phyloP scores from a whole-genome alignment of 2,113 vertebrate species.

The Otis tarda region DNA sequence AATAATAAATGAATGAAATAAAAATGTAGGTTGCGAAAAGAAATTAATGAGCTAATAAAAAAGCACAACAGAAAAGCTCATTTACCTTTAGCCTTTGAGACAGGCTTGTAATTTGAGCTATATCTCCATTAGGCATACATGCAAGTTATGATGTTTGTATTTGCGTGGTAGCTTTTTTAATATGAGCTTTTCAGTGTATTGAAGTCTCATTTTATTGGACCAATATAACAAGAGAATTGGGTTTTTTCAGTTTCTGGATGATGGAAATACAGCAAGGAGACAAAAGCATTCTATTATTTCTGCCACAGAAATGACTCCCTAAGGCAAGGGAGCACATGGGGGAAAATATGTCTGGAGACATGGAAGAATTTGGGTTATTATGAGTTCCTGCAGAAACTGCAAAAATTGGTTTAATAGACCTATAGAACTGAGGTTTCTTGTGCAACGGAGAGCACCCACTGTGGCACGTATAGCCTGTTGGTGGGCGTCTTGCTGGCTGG shows the following conservation, averaged over 20 bases:
- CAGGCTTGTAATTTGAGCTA: constrained; percentile 51
- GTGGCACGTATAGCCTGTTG: fast-evolving
- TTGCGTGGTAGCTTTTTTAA: constrained; percentile 20
- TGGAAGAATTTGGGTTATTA: neutral
- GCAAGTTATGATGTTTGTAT: neutral
- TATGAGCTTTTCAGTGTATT: neutral
- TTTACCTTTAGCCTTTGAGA: constrained; percentile 50
- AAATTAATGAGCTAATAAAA: constrained; percentile 63
- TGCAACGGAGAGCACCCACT: neutral
- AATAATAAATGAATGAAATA: constrained; percentile 33
- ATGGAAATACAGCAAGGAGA: neutral
- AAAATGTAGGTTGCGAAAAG: neutral
- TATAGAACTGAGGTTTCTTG: neutral
- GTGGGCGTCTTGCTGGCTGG: neutral
- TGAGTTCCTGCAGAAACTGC: neutral
- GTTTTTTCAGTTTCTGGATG: neutral
- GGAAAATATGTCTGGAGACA: neutral
- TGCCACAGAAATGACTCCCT: neutral
- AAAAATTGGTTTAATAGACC: neutral
- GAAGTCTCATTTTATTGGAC: constrained; percentile 10
- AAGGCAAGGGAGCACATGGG: neutral
- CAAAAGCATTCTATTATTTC: neutral
- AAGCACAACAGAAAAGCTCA: constrained; percentile 15
- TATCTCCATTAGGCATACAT: neutral
- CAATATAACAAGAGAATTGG: neutral